Conservation (phyloP, 2,888 invertebrate genomes). For the Leucania comma region DNA sequence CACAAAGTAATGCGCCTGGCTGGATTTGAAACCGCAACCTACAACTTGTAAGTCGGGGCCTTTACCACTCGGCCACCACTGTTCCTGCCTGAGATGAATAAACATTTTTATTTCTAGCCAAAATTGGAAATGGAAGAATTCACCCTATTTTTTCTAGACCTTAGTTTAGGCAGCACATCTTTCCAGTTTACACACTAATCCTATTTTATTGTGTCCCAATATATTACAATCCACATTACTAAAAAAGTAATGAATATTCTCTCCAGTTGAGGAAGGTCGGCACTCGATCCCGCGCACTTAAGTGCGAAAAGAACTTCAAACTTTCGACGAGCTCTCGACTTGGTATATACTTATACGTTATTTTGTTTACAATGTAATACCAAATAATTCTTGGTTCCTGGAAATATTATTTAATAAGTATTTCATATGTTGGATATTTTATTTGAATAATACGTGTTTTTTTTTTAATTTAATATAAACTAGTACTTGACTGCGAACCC, state of each 20-base stretch:
- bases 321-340: constrained; percentile 46
- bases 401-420: constrained; percentile 7
- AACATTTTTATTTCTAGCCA: too few species aligned
- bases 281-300: constrained; percentile 52
- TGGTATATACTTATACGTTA: constrained; percentile 46
- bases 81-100: too few species aligned
- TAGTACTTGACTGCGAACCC: too few species aligned
- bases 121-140: too few species aligned
- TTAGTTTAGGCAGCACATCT: not conserved
- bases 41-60: too few species aligned
- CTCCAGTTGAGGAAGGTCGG: constrained; percentile 28
- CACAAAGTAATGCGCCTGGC: too few species aligned
- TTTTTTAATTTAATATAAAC: too few species aligned
- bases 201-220: constrained; percentile 18
- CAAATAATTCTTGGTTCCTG: not conserved
- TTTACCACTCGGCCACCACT: too few species aligned
- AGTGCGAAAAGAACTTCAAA: constrained; percentile 45
- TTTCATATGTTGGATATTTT: constrained; percentile 22
- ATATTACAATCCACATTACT: constrained; percentile 20
- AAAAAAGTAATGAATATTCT: constrained; percentile 42
- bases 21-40: too few species aligned
- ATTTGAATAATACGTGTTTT: not conserved
- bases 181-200: not conserved
- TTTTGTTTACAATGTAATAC: constrained; percentile 48
- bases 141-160: not conserved